Evolutionary conservation across 2,113 vertebrate genomes (phyloP), one percentile per base, ranked within the genome.

Genomic region (Chlamydotis undulata): DNA sequence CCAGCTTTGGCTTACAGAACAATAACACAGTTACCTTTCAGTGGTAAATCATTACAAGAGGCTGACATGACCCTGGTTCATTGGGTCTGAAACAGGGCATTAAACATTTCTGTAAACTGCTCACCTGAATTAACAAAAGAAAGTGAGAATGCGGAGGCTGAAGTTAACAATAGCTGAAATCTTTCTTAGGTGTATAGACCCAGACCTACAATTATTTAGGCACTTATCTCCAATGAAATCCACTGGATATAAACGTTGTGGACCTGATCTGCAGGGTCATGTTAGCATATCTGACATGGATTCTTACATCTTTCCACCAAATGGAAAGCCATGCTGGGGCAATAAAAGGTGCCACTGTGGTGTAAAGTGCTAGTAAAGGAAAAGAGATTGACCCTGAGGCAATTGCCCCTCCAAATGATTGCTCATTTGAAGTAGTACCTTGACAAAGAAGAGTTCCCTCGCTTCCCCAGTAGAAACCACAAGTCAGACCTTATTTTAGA

Each of bases 1-100:
- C 35, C 35, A 16, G 0, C 1, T 12, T 35, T 95, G 29, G 3
- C 15, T 81, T 88, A 26, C 35, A 75, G 71, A 85, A 65, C 49
- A 81, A 4, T 45, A 83, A 71, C 47, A 73, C 12, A 19, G 33
- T 67, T 35, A 84, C n/a, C 22, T 26, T 35, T 78, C 57, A 55
- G 41, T 60, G 21, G 67, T 88, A 93, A 96, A 96, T 90, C 79
- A 67, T 60, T 86, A n/a, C 67, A 76, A 87, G 57, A 68, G 26
- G 18, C 45, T 91, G 70, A 47, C 41, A 10, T 12, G 37, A 84
- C 37, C 61, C 57, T 49, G 33, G 47, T 41, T 91, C 53, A 50
- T 39, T 53, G 28, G 17, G 12, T 71, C 61, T 89, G 73, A 96
- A 96, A 76, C 3, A 53, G 24, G 9, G 10, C 45, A 39, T 71